Conservation (phyloP, 2,888 invertebrate genomes). For the Zygothrica quintamaculata region DNA sequence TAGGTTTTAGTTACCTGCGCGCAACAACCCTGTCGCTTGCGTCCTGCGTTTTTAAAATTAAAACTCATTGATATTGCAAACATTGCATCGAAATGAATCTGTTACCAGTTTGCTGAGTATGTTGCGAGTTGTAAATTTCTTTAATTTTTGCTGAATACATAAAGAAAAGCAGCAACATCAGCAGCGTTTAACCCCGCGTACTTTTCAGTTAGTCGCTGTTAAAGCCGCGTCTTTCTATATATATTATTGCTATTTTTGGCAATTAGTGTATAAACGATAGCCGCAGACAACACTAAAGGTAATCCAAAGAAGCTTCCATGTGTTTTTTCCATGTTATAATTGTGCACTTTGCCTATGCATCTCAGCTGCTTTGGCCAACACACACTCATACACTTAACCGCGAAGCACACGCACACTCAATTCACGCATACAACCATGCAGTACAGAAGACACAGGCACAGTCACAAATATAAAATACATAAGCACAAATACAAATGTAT, state of each 20-base stretch:
- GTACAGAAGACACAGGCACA: constrained; percentile 9
- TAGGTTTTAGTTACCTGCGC: constrained; percentile 76
- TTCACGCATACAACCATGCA: constrained; percentile 9
- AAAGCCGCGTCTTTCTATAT: constrained; percentile 32
- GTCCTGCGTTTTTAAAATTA: constrained; percentile 33
- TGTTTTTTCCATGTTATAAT: constrained; percentile 32
- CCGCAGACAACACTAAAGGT: constrained; percentile 42
- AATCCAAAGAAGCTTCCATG: constrained; percentile 29
- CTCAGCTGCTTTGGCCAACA: constrained; percentile 73
- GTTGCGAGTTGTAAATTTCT: constrained; percentile 28
- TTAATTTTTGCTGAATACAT: constrained; percentile 39
- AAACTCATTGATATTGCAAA: constrained; percentile 14
- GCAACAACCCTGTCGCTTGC: constrained; percentile 71
- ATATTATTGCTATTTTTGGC: constrained; percentile 7
- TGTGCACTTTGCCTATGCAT: constrained; percentile 57
- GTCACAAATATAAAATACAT: constrained; percentile 18
- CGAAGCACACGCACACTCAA: constrained; percentile 27
- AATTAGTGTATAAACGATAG: constrained; percentile 8
- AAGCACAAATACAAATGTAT: constrained; percentile 25
- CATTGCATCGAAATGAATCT: constrained; percentile 30
- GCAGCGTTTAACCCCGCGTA: constrained; percentile 15
- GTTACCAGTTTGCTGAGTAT: not conserved
- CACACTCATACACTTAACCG: constrained; percentile 27
- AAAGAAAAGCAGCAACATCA: constrained; percentile 58
- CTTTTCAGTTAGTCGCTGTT: constrained; percentile 36